Percentiles rank a stretch among this genome's conserved stretches.
These are phyloP conservation scores for Nemoura dubitans DNA, from an alignment of 2,888 invertebrate species.

Conservation along the genomic window DNA sequence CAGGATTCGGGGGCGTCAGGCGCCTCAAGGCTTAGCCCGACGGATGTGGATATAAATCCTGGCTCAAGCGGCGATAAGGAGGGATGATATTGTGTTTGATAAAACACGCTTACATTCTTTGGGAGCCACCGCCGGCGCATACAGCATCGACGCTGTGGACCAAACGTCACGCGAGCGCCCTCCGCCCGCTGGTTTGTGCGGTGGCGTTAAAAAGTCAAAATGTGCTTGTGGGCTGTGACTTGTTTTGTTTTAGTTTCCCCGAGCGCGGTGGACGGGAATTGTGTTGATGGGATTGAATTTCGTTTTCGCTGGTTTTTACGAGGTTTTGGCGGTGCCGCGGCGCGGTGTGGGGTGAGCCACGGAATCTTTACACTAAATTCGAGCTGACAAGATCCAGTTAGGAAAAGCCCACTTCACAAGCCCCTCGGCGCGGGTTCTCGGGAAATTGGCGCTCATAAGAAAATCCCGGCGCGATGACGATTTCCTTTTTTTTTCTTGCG, in stretches of 20 bases:
- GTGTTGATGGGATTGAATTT: slow-evolving; percentile 27
- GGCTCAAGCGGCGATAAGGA: background rate
- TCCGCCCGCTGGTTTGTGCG: background rate
- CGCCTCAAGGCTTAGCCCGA: background rate
- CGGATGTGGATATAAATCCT: background rate
- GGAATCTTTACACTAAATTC: slow-evolving; percentile 19
- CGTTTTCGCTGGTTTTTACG: slow-evolving; percentile 22
- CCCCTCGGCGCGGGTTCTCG: background rate
- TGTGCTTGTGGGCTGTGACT: background rate
- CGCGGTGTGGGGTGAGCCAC: background rate
- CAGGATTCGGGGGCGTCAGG: background rate
- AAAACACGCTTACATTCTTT: background rate
- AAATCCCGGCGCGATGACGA: background rate
- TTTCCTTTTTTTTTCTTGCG: background rate
- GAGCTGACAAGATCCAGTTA: slow-evolving; percentile 19
- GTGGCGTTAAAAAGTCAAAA: background rate
- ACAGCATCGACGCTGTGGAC: too few relatives aligned
- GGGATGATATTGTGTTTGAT: slow-evolving; percentile 15
- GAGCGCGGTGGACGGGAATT: background rate
- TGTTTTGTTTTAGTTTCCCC: background rate
- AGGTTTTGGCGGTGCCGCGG: background rate
- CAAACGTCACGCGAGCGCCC: background rate
- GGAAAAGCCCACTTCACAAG: slow-evolving; percentile 23
- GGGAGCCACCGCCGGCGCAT: background rate
- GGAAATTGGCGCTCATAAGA: slow-evolving; percentile 25